Percentiles rank a stretch among this genome's conserved stretches.
Conservation (phyloP, 2,113 vertebrate genomes). For the Sebastes schlegelii region DNA sequence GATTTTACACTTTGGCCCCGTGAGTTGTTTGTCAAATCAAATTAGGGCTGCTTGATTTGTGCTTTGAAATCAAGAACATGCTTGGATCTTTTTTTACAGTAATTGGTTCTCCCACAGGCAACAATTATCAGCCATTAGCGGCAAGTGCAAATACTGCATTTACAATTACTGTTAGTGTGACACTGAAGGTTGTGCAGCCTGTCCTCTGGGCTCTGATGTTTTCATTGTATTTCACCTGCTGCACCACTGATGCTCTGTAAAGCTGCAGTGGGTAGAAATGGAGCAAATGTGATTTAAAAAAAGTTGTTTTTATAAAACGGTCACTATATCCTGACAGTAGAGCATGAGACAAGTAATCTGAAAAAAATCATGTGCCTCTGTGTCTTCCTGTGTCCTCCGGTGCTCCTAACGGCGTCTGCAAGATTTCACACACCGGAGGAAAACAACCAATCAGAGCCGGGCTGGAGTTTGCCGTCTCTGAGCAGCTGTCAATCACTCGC, state of each 20-base stretch:
- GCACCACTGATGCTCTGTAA: neutral
- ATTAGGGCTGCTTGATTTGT: slow-evolving; percentile 48
- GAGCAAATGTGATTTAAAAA: no score
- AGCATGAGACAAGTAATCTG: no score
- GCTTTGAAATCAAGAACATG: slow-evolving; percentile 67
- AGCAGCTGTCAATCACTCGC: no score
- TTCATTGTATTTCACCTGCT: slow-evolving; percentile 19
- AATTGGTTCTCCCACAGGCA: slow-evolving; percentile 74
- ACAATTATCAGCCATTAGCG: slow-evolving; percentile 75
- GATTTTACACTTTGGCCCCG: slow-evolving; percentile 49
- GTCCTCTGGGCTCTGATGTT: slow-evolving; percentile 39
- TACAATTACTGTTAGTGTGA: slow-evolving; percentile 61
- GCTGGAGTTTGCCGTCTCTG: no score
- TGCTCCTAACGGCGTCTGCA: no score
- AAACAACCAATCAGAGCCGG: no score
- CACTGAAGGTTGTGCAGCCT: slow-evolving; percentile 39
- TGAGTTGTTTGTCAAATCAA: slow-evolving; percentile 61
- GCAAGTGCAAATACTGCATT: slow-evolving; percentile 70
- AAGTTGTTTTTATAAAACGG: no score
- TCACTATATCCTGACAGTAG: no score
- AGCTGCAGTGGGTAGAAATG: no score
- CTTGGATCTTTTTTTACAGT: slow-evolving; percentile 41
- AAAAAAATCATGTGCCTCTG: no score
- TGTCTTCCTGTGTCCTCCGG: no score
- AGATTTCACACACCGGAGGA: no score